phyloP scores from a whole-genome alignment of 2,797 vertebrate genomes.

The Spizella passerina region DNA sequence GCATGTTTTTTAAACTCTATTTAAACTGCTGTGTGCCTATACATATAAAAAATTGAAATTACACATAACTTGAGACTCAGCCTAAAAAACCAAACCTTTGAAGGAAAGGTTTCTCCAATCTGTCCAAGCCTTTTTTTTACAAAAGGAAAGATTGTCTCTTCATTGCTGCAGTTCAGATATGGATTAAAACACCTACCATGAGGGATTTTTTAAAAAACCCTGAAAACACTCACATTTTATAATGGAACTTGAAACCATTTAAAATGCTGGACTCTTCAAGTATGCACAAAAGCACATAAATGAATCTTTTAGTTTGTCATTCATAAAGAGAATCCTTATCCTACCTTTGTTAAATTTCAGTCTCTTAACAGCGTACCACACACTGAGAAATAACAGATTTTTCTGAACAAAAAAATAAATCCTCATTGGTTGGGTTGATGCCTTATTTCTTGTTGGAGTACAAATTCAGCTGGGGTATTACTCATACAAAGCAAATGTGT shows the following conservation, averaged over 20 bases:
- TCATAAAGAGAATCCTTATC: not conserved
- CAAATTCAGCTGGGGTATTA: not conserved
- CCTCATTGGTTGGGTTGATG: not conserved
- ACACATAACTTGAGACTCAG: not conserved
- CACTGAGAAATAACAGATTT: not conserved
- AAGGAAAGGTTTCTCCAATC: not conserved
- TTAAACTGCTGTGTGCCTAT: not conserved
- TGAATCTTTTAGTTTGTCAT: not conserved
- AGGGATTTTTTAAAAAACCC: not conserved
- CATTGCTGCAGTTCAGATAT: not conserved
- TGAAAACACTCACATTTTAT: not conserved
- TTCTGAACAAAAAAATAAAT: not conserved
- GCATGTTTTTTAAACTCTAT: not conserved
- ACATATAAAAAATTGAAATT: not conserved
- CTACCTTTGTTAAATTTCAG: not conserved
- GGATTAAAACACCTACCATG: not conserved
- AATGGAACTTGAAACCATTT: not conserved
- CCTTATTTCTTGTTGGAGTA: not conserved
- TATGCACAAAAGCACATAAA: not conserved
- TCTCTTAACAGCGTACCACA: fast-evolving
- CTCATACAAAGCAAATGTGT: not conserved
- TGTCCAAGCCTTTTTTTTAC: not conserved
- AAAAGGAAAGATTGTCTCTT: not conserved
- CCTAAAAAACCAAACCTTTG: not conserved
- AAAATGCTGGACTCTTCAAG: not conserved